Percentiles rank a stretch among this genome's conserved stretches.
These are phyloP conservation scores for Drosophila ananassae DNA, from an alignment of 1,140 invertebrate genomes.

Conservation along the genomic window DNA sequence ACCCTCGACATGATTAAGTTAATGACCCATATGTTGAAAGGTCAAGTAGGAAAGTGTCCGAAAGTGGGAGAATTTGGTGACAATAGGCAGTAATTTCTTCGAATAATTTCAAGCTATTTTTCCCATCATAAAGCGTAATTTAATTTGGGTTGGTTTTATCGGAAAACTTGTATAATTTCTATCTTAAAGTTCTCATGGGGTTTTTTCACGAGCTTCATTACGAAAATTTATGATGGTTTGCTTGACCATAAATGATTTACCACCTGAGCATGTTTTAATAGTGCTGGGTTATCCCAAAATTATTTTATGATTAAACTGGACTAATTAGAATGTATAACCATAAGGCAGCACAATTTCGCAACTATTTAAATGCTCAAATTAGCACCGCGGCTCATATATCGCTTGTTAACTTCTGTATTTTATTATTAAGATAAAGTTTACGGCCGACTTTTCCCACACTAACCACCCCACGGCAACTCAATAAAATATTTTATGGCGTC, in stretches of 20 bases:
- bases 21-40: conserved; percentile 17
- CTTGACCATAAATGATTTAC: too few species aligned
- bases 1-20: conserved; percentile 14
- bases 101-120: conserved; percentile 5
- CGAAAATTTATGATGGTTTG: too few species aligned
- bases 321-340: conserved; percentile 1
- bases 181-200: background rate
- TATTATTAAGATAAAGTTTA: conserved; percentile 22
- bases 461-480: background rate
- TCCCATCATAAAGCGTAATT: background rate
- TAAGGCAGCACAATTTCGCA: background rate
- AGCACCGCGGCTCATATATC: background rate
- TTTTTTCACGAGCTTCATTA: too few species aligned
- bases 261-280: too few species aligned
- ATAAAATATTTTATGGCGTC: conserved; percentile 4
- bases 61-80: conserved; percentile 4
- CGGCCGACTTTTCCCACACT: background rate
- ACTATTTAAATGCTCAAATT: background rate
- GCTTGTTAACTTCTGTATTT: conserved; percentile 5
- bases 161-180: background rate
- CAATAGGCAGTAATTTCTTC: background rate
- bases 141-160: background rate
- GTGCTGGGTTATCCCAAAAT: background rate
- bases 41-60: background rate
- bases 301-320: background rate